Evolutionary conservation across 2,113 vertebrate genomes (phyloP), one percentile per base, ranked within the genome.

Genomic region (Phalacrocorax aristotelis): DNA sequence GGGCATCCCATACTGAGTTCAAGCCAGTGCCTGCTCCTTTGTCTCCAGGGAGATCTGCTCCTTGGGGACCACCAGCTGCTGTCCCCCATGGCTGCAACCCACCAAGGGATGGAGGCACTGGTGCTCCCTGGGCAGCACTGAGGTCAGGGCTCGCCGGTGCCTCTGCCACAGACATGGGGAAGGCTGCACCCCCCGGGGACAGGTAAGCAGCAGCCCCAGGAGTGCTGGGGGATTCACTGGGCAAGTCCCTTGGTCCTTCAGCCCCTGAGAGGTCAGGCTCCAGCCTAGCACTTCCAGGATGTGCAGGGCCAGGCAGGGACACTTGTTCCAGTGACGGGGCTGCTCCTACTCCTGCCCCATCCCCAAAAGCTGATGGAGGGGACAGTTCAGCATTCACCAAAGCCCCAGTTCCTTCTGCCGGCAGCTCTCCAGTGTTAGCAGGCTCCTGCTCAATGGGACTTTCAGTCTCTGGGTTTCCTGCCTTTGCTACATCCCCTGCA

Each of bases 11-110:
- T 2, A 15, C 10, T 0, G 3, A 54, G 36, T 14, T 15, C 4
- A 60, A 48, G 17, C 13, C 22, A 0, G 26, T 38, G 40, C 13
- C 60, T 34, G 64, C 51, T 23, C n/a, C 38, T 0, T 34, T 0
- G 0, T 11, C 29, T 30, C 25, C 91, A n/a, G 74, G 38, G 26
- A 90, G 49, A 34, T 15, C 77, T 74, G 64, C 23, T 74, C 34
- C 93, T 2, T 36, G 36, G 1, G 72, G 40, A 86, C 32, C 57
- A 20, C 16, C 93, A 71, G 52, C 38, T 79, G 48, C 66, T 3
- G 9, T 7, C 19, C 27, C 81, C 87, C 30, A 52, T 2, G 60
- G 32, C 84, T 89, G 54, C 1, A 48, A 36, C 11, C 1, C 87
- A 9, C 11, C 87, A 1, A 32, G 11, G 20, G 48, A 48, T 5